phyloP scores from a whole-genome alignment of 2,113 vertebrate species.

The Noctilio leporinus region DNA sequence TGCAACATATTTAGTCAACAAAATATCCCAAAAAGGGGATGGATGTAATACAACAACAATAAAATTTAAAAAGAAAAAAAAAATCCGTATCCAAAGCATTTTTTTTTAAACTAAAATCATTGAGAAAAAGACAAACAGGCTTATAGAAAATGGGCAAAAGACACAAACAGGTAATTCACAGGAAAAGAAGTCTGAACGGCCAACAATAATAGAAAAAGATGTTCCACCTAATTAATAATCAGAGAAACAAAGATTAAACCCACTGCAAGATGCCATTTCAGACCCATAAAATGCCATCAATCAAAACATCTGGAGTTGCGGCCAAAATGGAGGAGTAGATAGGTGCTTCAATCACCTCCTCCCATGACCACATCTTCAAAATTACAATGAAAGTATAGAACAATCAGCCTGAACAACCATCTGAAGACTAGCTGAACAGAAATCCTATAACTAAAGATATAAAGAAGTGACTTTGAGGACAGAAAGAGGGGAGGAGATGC shows the following conservation, averaged over 20 bases:
- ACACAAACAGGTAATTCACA: background rate
- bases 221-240: background rate
- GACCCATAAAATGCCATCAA: background rate
- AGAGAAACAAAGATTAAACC: background rate
- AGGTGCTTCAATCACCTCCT: background rate
- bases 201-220: background rate
- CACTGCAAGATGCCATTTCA: background rate
- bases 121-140: background rate
- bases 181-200: background rate
- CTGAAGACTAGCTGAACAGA: no score
- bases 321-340: background rate
- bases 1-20: background rate
- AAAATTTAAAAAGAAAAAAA: no score
- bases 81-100: background rate
- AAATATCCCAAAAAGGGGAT: no score
- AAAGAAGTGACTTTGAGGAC: no score
- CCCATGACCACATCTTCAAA: background rate
- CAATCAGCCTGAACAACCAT: no score
- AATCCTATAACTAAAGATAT: no score
- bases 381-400: background rate
- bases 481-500: background rate
- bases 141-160: background rate
- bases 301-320: background rate
- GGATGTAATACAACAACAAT: no score
- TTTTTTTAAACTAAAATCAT: background rate